Percentiles rank a stretch among this genome's conserved stretches.
Conservation (phyloP, 2,888 invertebrate species). For the Lycophotia porphyrea region DNA sequence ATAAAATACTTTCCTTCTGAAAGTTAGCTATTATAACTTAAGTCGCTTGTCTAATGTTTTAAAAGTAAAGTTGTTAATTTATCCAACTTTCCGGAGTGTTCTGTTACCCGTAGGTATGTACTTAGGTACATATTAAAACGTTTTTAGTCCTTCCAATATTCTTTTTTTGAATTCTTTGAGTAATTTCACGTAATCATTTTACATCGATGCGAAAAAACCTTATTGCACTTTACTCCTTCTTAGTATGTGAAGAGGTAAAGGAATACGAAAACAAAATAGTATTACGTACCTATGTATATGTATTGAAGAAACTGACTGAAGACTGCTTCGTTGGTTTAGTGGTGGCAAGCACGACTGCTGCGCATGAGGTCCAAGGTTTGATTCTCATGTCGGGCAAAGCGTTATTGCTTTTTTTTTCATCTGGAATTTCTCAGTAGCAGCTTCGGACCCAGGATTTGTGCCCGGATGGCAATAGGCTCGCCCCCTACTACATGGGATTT, state of each 20-base stretch:
- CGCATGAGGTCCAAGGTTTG: no score
- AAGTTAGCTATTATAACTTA: constrained; percentile 43
- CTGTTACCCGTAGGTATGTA: not conserved
- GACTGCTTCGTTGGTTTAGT: no score
- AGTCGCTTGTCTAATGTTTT: constrained; percentile 19
- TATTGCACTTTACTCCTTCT: not conserved
- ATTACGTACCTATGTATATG: no score
- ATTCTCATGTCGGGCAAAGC: not conserved
- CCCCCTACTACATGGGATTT: not conserved
- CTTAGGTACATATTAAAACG: constrained; percentile 1
- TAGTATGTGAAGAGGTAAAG: not conserved
- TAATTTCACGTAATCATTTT: not conserved
- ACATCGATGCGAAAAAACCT: not conserved
- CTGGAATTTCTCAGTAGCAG: not conserved
- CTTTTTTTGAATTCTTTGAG: not conserved
- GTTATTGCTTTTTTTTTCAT: not conserved
- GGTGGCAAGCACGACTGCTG: no score
- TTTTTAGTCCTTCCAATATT: constrained; percentile 12
- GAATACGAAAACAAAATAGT: not conserved
- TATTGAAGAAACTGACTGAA: no score
- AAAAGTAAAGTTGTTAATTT: constrained; percentile 32
- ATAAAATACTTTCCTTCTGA: constrained; percentile 32
- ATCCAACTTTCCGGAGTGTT: constrained; percentile 6
- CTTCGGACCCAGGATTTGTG: not conserved
- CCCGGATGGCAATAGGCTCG: not conserved